Base-by-base conservation (phyloP, 1,140 invertebrate species). In the Dreissena rostriformis region DNA sequence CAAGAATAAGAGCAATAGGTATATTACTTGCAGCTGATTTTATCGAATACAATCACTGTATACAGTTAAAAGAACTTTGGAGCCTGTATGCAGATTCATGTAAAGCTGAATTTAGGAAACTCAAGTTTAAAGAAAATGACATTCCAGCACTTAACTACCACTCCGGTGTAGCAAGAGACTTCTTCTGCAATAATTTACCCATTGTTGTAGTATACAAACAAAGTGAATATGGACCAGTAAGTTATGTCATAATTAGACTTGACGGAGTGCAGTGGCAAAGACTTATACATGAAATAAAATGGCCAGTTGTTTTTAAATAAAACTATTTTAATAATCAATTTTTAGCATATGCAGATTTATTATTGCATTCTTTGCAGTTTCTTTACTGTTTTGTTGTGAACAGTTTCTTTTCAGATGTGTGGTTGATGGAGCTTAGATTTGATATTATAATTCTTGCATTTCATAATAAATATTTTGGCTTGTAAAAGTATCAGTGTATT, bases 11-110 rank as follows among this genome's bases (percentile, higher is more conserved):
- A 57, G 53, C 53, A 57, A 57, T 57, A 57, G 53, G 53, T 57
- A 57, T 57, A 57, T 57, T 57, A 57, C 19, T 57, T 14, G 53
- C 53, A 57, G 53, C 53, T 57, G 53, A 57, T 14, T 57, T 14
- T 57, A 57, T 57, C 12, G 53, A 57, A 57, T 57, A 57, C 53
- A 57, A 57, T 57, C 53, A 57, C 12, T 57, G 53, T 57, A 19
- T 57, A 57, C 53, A 57, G 53, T 19, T 57, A 14, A 57, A 57
- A 57, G 53, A 57, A 57, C 53, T 57, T 57, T 57, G 53, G 53
- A 57, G 19, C 53, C 12, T 57, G 12, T 57, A 57, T 57, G 53
- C 53, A 57, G 53, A 57, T 57, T 12, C 53, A 57, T 57, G 53
- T 57, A 57, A 57, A 57, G 19, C 53, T 57, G 53, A 57, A 57